A percentile compares a stretch with the other conserved stretches of the same genome.
These are phyloP conservation scores for Steromphala cineraria DNA, from an alignment of 2,888 invertebrate genomes.

Conservation along the genomic window DNA sequence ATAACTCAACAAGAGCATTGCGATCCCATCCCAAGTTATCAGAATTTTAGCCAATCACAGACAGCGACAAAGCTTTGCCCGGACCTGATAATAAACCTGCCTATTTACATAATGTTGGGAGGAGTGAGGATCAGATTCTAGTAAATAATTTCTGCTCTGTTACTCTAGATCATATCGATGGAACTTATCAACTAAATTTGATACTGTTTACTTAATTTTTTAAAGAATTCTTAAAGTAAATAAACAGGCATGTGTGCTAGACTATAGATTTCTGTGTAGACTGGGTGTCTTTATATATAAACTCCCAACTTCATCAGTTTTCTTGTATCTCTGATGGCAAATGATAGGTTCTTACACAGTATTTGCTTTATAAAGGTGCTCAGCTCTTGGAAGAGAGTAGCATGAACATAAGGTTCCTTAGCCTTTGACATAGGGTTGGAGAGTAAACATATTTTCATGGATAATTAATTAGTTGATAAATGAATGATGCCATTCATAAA, in stretches of 20 bases:
- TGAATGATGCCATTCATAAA: too few relatives aligned
- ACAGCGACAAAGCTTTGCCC: background rate
- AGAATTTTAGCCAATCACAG: background rate
- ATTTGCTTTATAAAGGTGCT: background rate
- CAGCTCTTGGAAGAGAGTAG: background rate
- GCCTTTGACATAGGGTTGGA: too few relatives aligned
- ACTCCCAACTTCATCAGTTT: background rate
- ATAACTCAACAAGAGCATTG: background rate
- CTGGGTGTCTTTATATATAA: background rate
- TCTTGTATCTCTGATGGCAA: background rate
- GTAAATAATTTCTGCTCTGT: conserved; percentile 15
- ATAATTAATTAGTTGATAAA: too few relatives aligned
- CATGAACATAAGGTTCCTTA: too few relatives aligned
- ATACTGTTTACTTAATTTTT: conserved; percentile 10
- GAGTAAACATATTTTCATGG: too few relatives aligned
- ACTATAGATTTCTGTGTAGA: background rate
- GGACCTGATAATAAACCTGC: conserved; percentile 5
- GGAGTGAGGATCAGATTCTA: conserved; percentile 3
- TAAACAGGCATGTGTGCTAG: conserved; percentile 11
- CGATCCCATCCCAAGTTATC: too few relatives aligned
- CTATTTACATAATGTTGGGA: conserved; percentile 1
- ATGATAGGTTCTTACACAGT: background rate
- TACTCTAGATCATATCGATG: conserved; percentile 1
- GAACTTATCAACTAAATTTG: conserved; percentile 11
- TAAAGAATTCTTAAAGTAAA: background rate